These are phyloP conservation scores for Drosophila vallismaia DNA, from an alignment of 2,888 invertebrate genomes.

Conservation along the genomic window DNA sequence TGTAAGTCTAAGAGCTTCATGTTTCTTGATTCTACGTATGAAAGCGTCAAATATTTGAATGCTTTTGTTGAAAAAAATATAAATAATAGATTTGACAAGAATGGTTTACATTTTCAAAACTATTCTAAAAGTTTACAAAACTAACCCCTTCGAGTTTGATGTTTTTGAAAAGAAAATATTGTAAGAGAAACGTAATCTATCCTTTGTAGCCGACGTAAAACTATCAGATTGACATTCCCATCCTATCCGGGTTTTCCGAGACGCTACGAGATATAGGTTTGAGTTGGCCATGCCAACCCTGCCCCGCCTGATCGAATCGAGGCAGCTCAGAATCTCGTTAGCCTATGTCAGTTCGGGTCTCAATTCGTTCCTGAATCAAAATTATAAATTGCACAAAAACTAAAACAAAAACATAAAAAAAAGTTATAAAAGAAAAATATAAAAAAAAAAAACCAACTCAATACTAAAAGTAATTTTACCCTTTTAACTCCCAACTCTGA, in stretches of 20 bases:
- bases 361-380: slow-evolving; percentile 1
- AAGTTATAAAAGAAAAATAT: not conserved
- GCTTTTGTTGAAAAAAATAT: too few relatives aligned
- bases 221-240: too few relatives aligned
- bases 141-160: too few relatives aligned
- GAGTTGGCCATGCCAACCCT: slow-evolving; percentile 14
- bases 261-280: not conserved
- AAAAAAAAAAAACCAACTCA: not conserved
- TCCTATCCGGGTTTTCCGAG: not conserved
- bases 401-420: not conserved
- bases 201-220: too few relatives aligned
- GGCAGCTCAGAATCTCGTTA: slow-evolving; percentile 8
- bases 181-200: too few relatives aligned
- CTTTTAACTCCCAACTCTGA: not conserved
- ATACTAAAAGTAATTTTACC: slow-evolving; percentile 1
- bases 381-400: slow-evolving; percentile 8
- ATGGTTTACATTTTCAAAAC: too few relatives aligned
- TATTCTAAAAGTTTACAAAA: too few relatives aligned
- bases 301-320: not conserved
- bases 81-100: too few relatives aligned
- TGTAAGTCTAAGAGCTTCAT: too few relatives aligned
- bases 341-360: slow-evolving; percentile 19
- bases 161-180: too few relatives aligned
- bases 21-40: too few relatives aligned
- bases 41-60: too few relatives aligned